These are phyloP conservation scores for Periophthalmus modestus DNA, from an alignment of 2,113 vertebrate species.

Conservation along the genomic window DNA sequence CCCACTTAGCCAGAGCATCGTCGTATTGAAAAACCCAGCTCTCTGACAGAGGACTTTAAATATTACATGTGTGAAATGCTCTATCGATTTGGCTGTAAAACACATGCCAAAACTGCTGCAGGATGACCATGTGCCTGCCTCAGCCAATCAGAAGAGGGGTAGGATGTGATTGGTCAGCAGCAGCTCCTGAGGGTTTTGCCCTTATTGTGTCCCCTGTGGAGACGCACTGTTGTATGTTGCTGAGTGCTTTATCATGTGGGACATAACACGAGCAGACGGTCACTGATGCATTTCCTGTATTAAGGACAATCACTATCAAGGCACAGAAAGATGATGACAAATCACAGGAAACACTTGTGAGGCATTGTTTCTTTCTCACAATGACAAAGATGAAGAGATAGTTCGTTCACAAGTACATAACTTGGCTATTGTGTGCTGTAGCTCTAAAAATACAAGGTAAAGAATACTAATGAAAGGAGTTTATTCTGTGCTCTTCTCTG, in stretches of 20 bases:
- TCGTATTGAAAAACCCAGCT: slow-evolving; percentile 4
- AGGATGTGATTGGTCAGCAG: slow-evolving; percentile 41
- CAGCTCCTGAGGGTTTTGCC: slow-evolving; percentile 45
- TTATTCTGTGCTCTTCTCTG: too few species aligned
- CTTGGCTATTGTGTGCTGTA: background rate
- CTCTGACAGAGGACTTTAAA: slow-evolving; percentile 24
- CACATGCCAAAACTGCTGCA: slow-evolving; percentile 47
- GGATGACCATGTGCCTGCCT: slow-evolving; percentile 45
- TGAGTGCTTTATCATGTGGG: slow-evolving; percentile 22
- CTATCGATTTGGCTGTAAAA: slow-evolving; percentile 47
- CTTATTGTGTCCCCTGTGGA: slow-evolving; percentile 54
- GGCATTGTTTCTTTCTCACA: background rate
- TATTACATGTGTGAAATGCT: slow-evolving; percentile 17
- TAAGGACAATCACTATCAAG: slow-evolving; percentile 25
- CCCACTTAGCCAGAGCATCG: slow-evolving; percentile 19
- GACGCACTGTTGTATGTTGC: slow-evolving; percentile 17
- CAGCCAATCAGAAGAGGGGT: slow-evolving; percentile 31
- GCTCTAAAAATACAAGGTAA: background rate
- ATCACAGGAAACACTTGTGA: background rate
- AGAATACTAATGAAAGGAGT: background rate
- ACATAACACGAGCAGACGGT: slow-evolving; percentile 30
- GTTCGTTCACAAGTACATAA: background rate
- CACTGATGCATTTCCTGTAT: slow-evolving; percentile 54
- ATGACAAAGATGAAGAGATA: background rate
- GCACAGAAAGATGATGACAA: background rate